These are phyloP conservation scores for Acleris cristana DNA, from an alignment of 2,888 invertebrate species.

Conservation along the genomic window DNA sequence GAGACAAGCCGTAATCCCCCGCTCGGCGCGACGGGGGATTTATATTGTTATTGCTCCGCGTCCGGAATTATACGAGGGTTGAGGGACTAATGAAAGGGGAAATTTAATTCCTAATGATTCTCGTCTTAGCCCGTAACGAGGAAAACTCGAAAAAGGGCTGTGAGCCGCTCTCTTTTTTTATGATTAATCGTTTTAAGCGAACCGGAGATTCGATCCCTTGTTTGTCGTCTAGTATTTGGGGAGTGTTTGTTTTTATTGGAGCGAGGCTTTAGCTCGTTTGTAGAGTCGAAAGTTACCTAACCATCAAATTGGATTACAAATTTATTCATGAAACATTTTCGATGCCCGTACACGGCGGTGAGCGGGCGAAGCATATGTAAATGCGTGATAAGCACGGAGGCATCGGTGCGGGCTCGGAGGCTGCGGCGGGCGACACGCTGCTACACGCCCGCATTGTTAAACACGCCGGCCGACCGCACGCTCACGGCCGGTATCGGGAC, in stretches of 20 bases:
- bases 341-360: slow-evolving; percentile 74
- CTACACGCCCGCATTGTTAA: slow-evolving; percentile 60
- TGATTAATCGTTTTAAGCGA: slow-evolving; percentile 74
- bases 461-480: slow-evolving; percentile 56
- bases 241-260: slow-evolving; percentile 63
- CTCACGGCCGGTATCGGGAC: slow-evolving; percentile 43
- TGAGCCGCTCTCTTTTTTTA: slow-evolving; percentile 74
- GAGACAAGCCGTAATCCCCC: slow-evolving; percentile 84
- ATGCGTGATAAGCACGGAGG: slow-evolving; percentile 78
- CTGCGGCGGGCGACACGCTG: slow-evolving; percentile 37
- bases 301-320: slow-evolving; percentile 78
- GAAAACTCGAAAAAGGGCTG: slow-evolving; percentile 82
- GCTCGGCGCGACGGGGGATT: slow-evolving; percentile 84
- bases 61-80: slow-evolving; percentile 84
- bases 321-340: slow-evolving; percentile 82
- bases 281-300: slow-evolving; percentile 67
- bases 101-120: slow-evolving; percentile 85
- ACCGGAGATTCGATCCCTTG: slow-evolving; percentile 67
- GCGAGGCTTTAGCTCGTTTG: slow-evolving; percentile 58
- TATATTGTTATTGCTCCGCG: slow-evolving; percentile 84
- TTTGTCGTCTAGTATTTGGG: slow-evolving; percentile 55
- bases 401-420: slow-evolving; percentile 57
- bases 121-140: slow-evolving; percentile 84
- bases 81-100: slow-evolving; percentile 85
- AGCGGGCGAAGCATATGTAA: slow-evolving; percentile 78